These are phyloP conservation scores for Orussus abietinus DNA, from an alignment of 1,140 invertebrate species.

Conservation along the genomic window DNA sequence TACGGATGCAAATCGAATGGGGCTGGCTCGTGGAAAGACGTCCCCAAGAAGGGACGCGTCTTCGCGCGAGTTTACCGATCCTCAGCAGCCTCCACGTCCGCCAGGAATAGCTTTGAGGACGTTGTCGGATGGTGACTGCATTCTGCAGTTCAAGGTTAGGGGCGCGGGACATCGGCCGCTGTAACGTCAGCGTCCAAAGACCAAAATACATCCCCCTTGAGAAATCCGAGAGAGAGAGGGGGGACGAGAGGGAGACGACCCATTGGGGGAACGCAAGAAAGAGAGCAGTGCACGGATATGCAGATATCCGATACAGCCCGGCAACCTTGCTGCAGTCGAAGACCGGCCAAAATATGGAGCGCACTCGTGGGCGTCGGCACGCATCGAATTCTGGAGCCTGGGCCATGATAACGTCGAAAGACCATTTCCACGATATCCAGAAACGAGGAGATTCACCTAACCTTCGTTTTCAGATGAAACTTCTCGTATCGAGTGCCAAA, in stretches of 20 bases:
- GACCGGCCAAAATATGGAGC: not conserved
- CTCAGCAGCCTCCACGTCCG: not conserved
- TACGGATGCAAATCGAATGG: too few species aligned
- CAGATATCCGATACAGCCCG: conserved; percentile 17
- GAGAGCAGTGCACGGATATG: conserved; percentile 1
- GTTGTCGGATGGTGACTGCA: conserved; percentile 17
- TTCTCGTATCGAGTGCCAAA: too few species aligned
- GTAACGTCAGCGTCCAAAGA: conserved; percentile 24
- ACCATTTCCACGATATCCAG: too few species aligned
- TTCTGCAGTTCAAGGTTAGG: conserved; percentile 47
- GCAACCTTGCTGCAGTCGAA: conserved; percentile 29
- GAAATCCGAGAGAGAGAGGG: conserved; percentile 12
- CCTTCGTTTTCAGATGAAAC: too few species aligned
- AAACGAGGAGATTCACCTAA: too few species aligned
- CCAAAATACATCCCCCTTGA: conserved; percentile 32
- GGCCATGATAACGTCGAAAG: too few species aligned
- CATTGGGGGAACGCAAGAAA: conserved; percentile 8
- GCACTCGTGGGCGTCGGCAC: too few species aligned
- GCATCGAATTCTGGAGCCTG: too few species aligned
- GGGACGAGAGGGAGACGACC: conserved; percentile 15
- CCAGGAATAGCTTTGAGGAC: conserved; percentile 32
- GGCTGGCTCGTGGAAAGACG: too few species aligned
- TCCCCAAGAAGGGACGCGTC: too few species aligned
- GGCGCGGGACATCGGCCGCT: conserved; percentile 22
- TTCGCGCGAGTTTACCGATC: too few species aligned